phyloP scores from a whole-genome alignment of 2,888 invertebrate genomes.

The Parnassius mnemosyne region DNA sequence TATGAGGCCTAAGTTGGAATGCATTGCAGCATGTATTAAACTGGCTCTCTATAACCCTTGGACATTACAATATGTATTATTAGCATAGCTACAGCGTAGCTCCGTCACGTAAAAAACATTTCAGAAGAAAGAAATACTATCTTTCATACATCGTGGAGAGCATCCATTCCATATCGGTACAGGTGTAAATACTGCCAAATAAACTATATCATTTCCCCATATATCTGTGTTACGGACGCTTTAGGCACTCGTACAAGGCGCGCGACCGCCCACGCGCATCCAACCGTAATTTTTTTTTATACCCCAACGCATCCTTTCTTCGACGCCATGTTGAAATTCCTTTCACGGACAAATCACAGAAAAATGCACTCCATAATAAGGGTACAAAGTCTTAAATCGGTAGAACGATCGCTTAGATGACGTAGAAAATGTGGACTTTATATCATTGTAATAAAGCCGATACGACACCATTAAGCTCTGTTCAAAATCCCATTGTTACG shows the following conservation, averaged over 20 bases:
- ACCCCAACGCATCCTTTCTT: constrained; percentile 64
- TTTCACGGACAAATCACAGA: constrained; percentile 39
- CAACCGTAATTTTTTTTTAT: constrained; percentile 68
- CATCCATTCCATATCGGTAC: neutral
- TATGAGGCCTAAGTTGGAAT: too few species aligned
- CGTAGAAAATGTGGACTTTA: constrained; percentile 39
- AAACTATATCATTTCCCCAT: constrained; percentile 2
- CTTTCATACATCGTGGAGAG: too few species aligned
- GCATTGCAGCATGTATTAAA: too few species aligned
- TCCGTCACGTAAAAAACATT: too few species aligned
- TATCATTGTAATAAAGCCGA: constrained; percentile 46
- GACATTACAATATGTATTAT: too few species aligned
- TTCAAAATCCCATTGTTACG: constrained; percentile 48
- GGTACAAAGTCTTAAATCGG: constrained; percentile 43
- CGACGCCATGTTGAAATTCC: constrained; percentile 68
- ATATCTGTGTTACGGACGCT: constrained; percentile 15
- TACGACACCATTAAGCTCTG: constrained; percentile 44
- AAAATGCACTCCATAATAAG: constrained; percentile 47
- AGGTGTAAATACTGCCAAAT: constrained; percentile 7
- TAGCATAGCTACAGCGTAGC: too few species aligned
- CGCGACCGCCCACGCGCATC: constrained; percentile 65
- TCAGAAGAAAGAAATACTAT: too few species aligned
- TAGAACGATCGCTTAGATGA: constrained; percentile 25
- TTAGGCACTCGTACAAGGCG: constrained; percentile 25
- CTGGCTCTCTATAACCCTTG: too few species aligned